phyloP scores from a whole-genome alignment of 2,888 invertebrate species.

The Orthonevra nobilis region DNA sequence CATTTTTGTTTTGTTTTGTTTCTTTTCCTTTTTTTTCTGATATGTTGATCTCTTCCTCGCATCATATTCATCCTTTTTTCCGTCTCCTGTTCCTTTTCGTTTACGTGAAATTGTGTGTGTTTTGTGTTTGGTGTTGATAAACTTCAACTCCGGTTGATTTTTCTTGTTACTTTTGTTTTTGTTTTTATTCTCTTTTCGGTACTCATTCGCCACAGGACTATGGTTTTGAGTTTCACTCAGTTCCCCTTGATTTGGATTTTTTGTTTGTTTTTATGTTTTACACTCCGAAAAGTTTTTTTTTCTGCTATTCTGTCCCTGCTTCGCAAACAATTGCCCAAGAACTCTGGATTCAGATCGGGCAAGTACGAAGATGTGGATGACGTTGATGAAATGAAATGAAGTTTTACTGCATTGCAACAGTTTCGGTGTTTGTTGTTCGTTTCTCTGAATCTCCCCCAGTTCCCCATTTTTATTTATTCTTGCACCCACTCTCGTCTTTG shows the following conservation, averaged over 20 bases:
- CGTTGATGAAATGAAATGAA: slow-evolving; percentile 18
- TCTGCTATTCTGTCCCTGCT: too few relatives aligned
- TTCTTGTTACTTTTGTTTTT: slow-evolving; percentile 1
- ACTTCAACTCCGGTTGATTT: not conserved
- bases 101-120: not conserved
- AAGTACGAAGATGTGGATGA: slow-evolving; percentile 6
- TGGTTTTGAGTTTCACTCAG: slow-evolving; percentile 8
- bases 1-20: slow-evolving; percentile 1
- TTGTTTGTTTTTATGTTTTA: slow-evolving; percentile 9
- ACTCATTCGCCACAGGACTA: not conserved
- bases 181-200: slow-evolving; percentile 4
- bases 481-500: not conserved
- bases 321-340: too few relatives aligned
- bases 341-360: too few relatives aligned
- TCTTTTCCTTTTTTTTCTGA: slow-evolving; percentile 7
- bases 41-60: slow-evolving; percentile 10
- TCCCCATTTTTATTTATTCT: slow-evolving; percentile 22
- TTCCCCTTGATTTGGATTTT: slow-evolving; percentile 1
- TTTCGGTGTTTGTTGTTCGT: slow-evolving; percentile 14
- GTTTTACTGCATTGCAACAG: slow-evolving; percentile 41
- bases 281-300: too few relatives aligned
- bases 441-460: not conserved
- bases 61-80: slow-evolving; percentile 20
- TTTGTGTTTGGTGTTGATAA: not conserved
- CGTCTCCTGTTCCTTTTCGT: slow-evolving; percentile 3